A percentile compares a stretch with the other conserved stretches of the same genome.
phyloP scores from a whole-genome alignment of 1,140 invertebrate genomes.

The Caenorhabditis briggsae region DNA sequence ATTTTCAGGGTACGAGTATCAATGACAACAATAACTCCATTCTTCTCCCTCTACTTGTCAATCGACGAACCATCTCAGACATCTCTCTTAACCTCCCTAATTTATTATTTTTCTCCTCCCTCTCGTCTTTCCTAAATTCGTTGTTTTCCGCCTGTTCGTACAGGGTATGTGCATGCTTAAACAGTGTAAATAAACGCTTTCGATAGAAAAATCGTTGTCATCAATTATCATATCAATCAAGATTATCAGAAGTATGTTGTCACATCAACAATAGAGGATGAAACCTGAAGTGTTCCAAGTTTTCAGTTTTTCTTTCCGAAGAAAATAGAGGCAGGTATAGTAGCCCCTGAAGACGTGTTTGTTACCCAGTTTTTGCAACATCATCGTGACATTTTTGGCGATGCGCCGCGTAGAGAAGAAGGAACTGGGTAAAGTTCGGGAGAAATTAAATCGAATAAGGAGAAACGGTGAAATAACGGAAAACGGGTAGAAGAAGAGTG shows the following conservation, averaged over 20 bases:
- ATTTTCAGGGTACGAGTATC: conserved; percentile 24
- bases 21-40: conserved; percentile 49
- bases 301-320: conserved; percentile 36
- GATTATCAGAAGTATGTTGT: conserved; percentile 36
- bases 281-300: conserved; percentile 18
- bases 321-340: neutral
- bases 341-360: neutral
- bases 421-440: conserved; percentile 47
- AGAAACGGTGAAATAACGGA: neutral
- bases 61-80: conserved; percentile 48
- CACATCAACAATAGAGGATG: neutral
- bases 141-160: neutral
- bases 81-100: conserved; percentile 46
- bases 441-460: conserved; percentile 16
- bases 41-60: conserved; percentile 21
- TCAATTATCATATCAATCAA: conserved; percentile 31
- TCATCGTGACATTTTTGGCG: conserved; percentile 23
- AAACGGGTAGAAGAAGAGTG: neutral
- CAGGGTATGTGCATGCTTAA: conserved; percentile 41
- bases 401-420: neutral
- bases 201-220: neutral
- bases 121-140: neutral
- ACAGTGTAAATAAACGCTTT: conserved; percentile 44
- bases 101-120: conserved; percentile 22
- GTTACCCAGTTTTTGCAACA: conserved; percentile 52